These are phyloP conservation scores for Sarcophaga carnaria DNA, from an alignment of 2,888 invertebrate species.

Conservation along the genomic window DNA sequence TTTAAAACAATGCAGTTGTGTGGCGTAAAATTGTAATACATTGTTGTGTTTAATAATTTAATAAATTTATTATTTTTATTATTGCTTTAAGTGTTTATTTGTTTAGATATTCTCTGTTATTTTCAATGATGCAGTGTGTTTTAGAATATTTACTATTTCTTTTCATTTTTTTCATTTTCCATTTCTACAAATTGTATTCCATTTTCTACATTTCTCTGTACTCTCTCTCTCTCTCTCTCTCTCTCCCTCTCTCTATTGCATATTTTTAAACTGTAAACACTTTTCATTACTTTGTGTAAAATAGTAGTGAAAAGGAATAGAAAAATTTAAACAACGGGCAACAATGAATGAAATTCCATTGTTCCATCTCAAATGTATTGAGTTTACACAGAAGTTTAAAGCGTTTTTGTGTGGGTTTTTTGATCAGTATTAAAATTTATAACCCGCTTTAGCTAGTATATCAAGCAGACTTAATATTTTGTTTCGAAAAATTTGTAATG, in stretches of 20 bases:
- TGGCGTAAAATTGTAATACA: slow-evolving; percentile 39
- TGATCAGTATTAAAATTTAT: too few relatives aligned
- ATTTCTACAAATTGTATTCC: too few relatives aligned
- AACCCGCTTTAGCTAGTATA: too few relatives aligned
- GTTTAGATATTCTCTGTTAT: neutral
- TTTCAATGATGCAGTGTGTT: neutral
- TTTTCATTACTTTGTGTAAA: slow-evolving; percentile 30
- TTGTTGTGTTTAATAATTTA: slow-evolving; percentile 52
- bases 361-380: too few relatives aligned
- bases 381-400: too few relatives aligned
- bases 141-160: neutral
- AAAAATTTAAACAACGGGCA: neutral
- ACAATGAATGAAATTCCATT: too few relatives aligned
- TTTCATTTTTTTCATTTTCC: neutral
- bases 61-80: slow-evolving; percentile 13
- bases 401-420: too few relatives aligned
- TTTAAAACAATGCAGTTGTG: slow-evolving; percentile 23
- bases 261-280: neutral
- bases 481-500: too few relatives aligned
- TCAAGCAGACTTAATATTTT: too few relatives aligned
- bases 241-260: neutral
- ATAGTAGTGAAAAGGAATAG: neutral
- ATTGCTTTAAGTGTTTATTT: slow-evolving; percentile 26
- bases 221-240: neutral
- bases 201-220: too few relatives aligned